These are phyloP conservation scores for Microcaecilia unicolor DNA, from an alignment of 2,797 vertebrate species.

Conservation along the genomic window DNA sequence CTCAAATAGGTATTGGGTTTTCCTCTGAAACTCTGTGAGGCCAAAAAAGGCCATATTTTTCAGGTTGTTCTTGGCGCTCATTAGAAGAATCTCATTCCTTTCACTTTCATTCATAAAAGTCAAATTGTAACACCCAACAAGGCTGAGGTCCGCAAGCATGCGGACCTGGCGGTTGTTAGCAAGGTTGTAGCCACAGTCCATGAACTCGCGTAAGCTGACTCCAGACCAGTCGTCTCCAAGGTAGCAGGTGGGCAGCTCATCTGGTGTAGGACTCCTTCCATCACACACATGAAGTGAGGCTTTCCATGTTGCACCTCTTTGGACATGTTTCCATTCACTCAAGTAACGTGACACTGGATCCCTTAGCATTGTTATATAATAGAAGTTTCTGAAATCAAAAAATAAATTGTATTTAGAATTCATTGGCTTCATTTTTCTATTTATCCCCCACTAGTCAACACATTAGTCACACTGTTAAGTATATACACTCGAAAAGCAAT, in stretches of 20 bases:
- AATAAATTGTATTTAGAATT: conserved; percentile 12
- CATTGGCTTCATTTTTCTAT: not conserved
- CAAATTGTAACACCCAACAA: conserved; percentile 71
- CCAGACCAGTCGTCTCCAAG: conserved; percentile 89
- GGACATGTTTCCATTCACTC: conserved; percentile 95
- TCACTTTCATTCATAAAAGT: conserved; percentile 89
- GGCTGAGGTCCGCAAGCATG: conserved; percentile 90
- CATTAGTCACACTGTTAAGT: too few relatives aligned
- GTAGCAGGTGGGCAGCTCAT: conserved; percentile 84
- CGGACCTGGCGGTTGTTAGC: conserved; percentile 92
- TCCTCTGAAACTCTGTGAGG: conserved; percentile 93
- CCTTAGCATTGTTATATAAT: conserved; percentile 92
- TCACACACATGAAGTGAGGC: conserved; percentile 91
- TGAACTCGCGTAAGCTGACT: conserved; percentile 78
- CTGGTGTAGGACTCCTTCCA: conserved; percentile 78
- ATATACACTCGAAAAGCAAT: too few relatives aligned
- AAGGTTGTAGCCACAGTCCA: conserved; percentile 84
- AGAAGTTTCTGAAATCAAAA: conserved; percentile 81
- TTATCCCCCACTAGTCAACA: too few relatives aligned
- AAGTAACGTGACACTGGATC: conserved; percentile 90
- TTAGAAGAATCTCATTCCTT: conserved; percentile 77
- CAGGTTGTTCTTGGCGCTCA: conserved; percentile 91
- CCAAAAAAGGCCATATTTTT: conserved; percentile 98
- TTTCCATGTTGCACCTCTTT: conserved; percentile 92
- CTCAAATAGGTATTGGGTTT: conserved; percentile 96